Percentiles rank a stretch among this genome's conserved stretches.
Conservation (phyloP, 2,888 invertebrate species). For the Didymodactylos carnosus region DNA sequence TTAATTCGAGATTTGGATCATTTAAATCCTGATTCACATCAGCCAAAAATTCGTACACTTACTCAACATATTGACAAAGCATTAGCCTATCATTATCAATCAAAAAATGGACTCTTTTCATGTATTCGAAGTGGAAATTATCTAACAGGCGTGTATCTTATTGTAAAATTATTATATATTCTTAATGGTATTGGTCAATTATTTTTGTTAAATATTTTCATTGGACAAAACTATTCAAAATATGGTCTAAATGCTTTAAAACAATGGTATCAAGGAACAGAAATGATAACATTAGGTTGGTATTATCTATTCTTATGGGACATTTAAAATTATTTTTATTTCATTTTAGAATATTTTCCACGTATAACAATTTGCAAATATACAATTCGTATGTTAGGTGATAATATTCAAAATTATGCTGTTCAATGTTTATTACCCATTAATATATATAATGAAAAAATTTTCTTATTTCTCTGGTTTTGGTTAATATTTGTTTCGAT, state of each 20-base stretch:
- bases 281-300: too few relatives aligned
- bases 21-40: neutral
- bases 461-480: too few relatives aligned
- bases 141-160: neutral
- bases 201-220: conserved; percentile 1
- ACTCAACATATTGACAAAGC: too few relatives aligned
- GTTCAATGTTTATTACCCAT: too few relatives aligned
- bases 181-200: too few relatives aligned
- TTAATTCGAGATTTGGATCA: neutral
- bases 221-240: neutral
- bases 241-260: conserved; percentile 2
- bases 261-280: neutral
- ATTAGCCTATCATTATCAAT: conserved; percentile 1
- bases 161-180: neutral
- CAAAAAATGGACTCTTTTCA: neutral
- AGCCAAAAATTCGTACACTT: neutral
- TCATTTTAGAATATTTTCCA: neutral
- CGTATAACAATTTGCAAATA: conserved; percentile 6
- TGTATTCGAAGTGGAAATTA: conserved; percentile 5
- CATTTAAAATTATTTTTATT: too few relatives aligned
- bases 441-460: too few relatives aligned
- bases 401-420: conserved; percentile 1
- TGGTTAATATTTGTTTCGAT: neutral
- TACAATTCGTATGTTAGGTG: neutral
- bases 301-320: too few relatives aligned